These are phyloP conservation scores for Mya arenaria DNA, from an alignment of 1,140 invertebrate genomes.

Conservation along the genomic window DNA sequence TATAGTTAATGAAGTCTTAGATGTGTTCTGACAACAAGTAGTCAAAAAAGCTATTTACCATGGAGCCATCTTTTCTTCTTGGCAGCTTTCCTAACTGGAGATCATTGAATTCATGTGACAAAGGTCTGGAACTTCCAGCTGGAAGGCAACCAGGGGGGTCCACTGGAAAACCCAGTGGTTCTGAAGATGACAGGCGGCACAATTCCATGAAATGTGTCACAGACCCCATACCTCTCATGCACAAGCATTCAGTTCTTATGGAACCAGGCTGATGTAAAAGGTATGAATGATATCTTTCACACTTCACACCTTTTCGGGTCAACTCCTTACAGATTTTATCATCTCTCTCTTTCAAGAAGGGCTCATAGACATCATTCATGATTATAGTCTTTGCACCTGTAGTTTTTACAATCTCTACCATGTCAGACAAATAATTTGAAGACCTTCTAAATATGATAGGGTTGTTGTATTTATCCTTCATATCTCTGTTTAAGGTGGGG, in stretches of 20 bases:
- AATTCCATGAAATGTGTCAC: conserved; percentile 62
- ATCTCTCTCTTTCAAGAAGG: conserved; percentile 60
- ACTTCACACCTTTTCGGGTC: conserved; percentile 28
- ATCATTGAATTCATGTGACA: conserved; percentile 14
- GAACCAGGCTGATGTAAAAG: conserved; percentile 57
- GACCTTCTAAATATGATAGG: conserved; percentile 53
- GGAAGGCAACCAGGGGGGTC: conserved; percentile 43
- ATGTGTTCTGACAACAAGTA: too few relatives aligned
- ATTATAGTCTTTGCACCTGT: conserved; percentile 51
- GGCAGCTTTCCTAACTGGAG: conserved; percentile 55
- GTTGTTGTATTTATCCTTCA: conserved; percentile 49
- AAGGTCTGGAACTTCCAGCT: conserved; percentile 4
- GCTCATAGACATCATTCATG: conserved; percentile 63
- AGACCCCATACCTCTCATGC: conserved; percentile 60
- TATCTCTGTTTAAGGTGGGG: conserved; percentile 35
- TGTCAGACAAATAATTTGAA: conserved; percentile 10
- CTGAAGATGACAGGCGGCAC: conserved; percentile 43
- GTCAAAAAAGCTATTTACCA: conserved; percentile 48
- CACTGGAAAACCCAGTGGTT: conserved; percentile 52
- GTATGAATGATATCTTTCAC: conserved; percentile 56
- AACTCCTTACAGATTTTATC: conserved; percentile 52
- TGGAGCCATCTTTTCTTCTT: conserved; percentile 56
- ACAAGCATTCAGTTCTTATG: conserved; percentile 51
- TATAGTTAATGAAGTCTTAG: too few relatives aligned
- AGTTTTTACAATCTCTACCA: conserved; percentile 27